These are phyloP conservation scores for Tenthredo mesomela DNA, from an alignment of 2,888 invertebrate genomes.

Conservation along the genomic window DNA sequence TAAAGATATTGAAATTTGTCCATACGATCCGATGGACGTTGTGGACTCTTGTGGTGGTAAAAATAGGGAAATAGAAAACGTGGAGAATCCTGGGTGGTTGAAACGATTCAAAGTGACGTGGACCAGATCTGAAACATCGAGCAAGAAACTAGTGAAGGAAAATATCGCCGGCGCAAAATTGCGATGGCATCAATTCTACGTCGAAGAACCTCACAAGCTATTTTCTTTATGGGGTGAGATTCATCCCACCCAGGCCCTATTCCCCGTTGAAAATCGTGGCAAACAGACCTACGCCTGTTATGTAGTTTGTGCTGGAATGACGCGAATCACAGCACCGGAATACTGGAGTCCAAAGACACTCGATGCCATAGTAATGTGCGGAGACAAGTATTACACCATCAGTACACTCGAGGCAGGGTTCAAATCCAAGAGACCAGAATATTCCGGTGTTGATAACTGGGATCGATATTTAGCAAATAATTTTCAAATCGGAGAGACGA, in stretches of 20 bases:
- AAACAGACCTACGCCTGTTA: constrained; percentile 83
- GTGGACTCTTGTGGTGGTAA: constrained; percentile 29
- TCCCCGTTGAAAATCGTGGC: constrained; percentile 80
- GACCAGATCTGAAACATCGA: constrained; percentile 58
- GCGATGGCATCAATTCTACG: constrained; percentile 84
- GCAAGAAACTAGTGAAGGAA: constrained; percentile 49
- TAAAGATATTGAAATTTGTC: constrained; percentile 62
- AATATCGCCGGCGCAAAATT: constrained; percentile 56
- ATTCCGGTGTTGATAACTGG: constrained; percentile 57
- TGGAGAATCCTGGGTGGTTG: constrained; percentile 68
- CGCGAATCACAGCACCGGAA: constrained; percentile 70
- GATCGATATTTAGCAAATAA: constrained; percentile 61
- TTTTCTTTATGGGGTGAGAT: constrained; percentile 85
- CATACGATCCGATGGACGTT: constrained; percentile 59
- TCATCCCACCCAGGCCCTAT: constrained; percentile 82
- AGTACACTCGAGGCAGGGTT: constrained; percentile 64
- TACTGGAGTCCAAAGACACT: constrained; percentile 70
- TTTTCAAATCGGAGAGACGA: constrained; percentile 68
- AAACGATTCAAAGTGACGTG: constrained; percentile 64
- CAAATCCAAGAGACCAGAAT: constrained; percentile 56
- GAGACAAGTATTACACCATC: constrained; percentile 68
- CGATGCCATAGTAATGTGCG: constrained; percentile 71
- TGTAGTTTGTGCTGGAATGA: constrained; percentile 78
- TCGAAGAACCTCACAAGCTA: constrained; percentile 84
- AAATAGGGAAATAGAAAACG: constrained; percentile 51